phyloP scores from a whole-genome alignment of 2,888 invertebrate genomes.

The Agrochola lota region DNA sequence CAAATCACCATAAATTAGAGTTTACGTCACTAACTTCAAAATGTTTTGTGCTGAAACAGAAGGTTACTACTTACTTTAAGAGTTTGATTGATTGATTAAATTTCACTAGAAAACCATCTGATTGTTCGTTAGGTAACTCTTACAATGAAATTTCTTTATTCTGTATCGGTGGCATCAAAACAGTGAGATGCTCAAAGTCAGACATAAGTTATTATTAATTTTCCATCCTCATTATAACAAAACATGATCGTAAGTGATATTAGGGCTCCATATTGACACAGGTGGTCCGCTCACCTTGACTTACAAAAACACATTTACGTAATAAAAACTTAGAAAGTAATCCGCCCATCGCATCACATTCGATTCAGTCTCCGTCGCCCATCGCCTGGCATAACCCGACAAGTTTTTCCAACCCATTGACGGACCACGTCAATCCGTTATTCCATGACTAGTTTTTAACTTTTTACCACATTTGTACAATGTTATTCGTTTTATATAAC shows the following conservation, averaged over 20 bases:
- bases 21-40: no score
- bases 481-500: constrained; percentile 87
- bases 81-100: no score
- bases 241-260: constrained; percentile 8
- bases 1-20: neutral
- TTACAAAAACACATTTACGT: constrained; percentile 64
- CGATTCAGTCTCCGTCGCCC: constrained; percentile 35
- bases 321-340: constrained; percentile 67
- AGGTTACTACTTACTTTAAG: no score
- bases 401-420: constrained; percentile 83
- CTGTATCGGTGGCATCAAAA: neutral
- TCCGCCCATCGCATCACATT: constrained; percentile 47
- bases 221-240: constrained; percentile 5
- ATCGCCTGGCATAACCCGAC: constrained; percentile 62
- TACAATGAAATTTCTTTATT: no score
- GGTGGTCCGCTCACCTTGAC: constrained; percentile 66
- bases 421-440: constrained; percentile 75
- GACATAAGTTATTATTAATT: constrained; percentile 3
- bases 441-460: constrained; percentile 73
- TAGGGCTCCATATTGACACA: constrained; percentile 49
- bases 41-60: no score
- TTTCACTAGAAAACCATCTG: no score
- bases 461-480: constrained; percentile 80
- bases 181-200: no score
- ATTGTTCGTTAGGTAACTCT: no score